Percentiles rank a stretch among this genome's conserved stretches.
Conservation (phyloP, 2,888 invertebrate genomes). For the Brachyptera risi region DNA sequence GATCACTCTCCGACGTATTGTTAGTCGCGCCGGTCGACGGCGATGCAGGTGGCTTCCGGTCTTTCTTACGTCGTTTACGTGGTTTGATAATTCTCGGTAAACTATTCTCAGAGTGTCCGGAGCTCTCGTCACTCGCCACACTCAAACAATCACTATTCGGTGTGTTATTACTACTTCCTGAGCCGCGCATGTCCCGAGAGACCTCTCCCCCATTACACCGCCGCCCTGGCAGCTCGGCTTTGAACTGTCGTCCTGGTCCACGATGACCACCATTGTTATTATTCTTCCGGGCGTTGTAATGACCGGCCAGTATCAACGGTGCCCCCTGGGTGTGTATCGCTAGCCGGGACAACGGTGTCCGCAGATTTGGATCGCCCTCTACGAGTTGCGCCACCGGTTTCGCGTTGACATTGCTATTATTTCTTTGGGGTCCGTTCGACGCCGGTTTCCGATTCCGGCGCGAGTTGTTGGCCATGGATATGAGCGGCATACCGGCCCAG, state of each 20-base stretch:
- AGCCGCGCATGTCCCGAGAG: constrained; percentile 33
- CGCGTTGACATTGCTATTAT: constrained; percentile 24
- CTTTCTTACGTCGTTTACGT: constrained; percentile 84
- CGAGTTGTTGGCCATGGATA: constrained; percentile 66
- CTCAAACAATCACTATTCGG: constrained; percentile 64
- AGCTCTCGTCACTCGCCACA: constrained; percentile 74
- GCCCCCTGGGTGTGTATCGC: constrained; percentile 82
- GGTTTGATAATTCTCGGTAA: constrained; percentile 86
- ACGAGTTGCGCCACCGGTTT: constrained; percentile 41
- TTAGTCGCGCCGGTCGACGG: constrained; percentile 25
- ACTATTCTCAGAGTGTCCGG: constrained; percentile 68
- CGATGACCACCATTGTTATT: constrained; percentile 30
- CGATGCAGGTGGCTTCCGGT: constrained; percentile 65
- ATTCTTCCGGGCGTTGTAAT: constrained; percentile 52
- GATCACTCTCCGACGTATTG: constrained; percentile 42
- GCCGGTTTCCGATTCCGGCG: constrained; percentile 45
- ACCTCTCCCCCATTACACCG: neutral
- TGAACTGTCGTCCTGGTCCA: constrained; percentile 13
- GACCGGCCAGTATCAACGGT: constrained; percentile 71
- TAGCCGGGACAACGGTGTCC: constrained; percentile 62
- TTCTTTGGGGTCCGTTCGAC: constrained; percentile 37
- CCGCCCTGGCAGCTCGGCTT: constrained; percentile 11
- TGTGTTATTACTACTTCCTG: constrained; percentile 40
- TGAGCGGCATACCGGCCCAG: constrained; percentile 78
- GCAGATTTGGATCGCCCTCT: constrained; percentile 44